Evolutionary conservation across 2,888 invertebrate species (phyloP), one percentile per base, ranked within the genome.

Genomic region (Neoscelio sp.): DNA sequence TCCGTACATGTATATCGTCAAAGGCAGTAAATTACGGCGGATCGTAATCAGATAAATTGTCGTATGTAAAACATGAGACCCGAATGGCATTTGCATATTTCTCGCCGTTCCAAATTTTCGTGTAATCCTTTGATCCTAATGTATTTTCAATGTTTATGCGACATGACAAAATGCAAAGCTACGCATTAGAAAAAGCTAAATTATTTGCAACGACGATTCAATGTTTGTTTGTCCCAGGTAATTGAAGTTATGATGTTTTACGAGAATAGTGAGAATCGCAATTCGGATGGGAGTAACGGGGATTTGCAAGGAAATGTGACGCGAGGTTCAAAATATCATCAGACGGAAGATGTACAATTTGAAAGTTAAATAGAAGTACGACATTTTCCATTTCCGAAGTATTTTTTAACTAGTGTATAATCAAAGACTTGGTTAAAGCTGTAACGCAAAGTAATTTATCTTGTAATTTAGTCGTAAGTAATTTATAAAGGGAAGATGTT

Each of bases 61-160:
- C 20, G 12, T 20, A 23, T 65, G 67, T 67, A 73, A 73, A 78
- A 78, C 78, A 56, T 17, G 67, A 52, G 52, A 54, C 17, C 30
- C 44, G 40, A 52, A 15, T 23, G 18, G 15, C 54, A 78, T 78
- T 67, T 73, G 68, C 73, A 73, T 78, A 73, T 42, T 73, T 78
- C 67, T 67, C 67, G 12, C n/a, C 52, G 35, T 35, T 17, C 8
- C 20, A 26, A 30, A 64, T 28, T 54, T 38, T 28, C 56, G 33
- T 13, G 60, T 78, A 64, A 78, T 74, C 78, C 56, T 62, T 62
- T 64, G 68, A 74, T 65, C 54, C 64, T 75, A 79, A 79, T 79
- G 79, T 65, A 40, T 65, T 75, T 79, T 75, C 79, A 52, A 75
- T 79, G 74, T 74, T 65, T 46, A 54, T 18, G 52, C 56, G 58